Percentiles rank a stretch among this genome's conserved stretches.
Evolutionary conservation across 1,140 invertebrate species (phyloP).

Genomic region (Odontomachus brunneus): DNA sequence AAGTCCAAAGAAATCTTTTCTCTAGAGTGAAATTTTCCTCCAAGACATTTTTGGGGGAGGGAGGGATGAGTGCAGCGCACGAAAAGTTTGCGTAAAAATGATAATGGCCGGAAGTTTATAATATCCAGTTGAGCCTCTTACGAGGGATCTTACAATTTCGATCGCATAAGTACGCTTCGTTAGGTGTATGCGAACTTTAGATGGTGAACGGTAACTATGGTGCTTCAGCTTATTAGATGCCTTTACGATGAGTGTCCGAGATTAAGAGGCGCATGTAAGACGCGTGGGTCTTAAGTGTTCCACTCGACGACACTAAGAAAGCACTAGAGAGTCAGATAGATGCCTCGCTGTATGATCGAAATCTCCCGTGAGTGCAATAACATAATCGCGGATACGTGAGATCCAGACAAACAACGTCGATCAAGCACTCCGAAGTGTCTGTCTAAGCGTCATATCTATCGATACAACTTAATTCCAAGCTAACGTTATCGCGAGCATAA

Average conservation of each 20-base stretch:
- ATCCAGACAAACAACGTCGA: not conserved
- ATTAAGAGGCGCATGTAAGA: conserved; percentile 43
- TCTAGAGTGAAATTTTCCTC: no score
- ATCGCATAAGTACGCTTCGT: conserved; percentile 1
- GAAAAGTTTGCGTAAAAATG: no score
- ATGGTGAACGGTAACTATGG: not conserved
- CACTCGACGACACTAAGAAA: conserved; percentile 47
- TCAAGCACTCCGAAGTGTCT: not conserved
- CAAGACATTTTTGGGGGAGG: no score
- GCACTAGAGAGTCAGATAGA: conserved; percentile 29
- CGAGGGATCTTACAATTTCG: no score
- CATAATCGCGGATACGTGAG: conserved; percentile 23
- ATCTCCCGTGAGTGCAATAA: conserved; percentile 25
- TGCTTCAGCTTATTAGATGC: conserved; percentile 37
- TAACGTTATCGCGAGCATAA: not conserved
- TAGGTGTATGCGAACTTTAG: not conserved
- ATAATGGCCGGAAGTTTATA: no score
- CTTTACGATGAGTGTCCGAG: conserved; percentile 16
- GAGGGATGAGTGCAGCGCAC: no score
- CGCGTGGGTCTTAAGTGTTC: conserved; percentile 32
- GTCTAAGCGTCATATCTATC: not conserved
- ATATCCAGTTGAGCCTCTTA: no score
- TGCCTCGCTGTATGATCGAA: conserved; percentile 6
- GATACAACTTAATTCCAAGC: not conserved
- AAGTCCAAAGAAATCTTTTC: no score